A percentile compares a stretch with the other conserved stretches of the same genome.
Conservation (phyloP, 2,113 vertebrate genomes). For the Hystrix cristata region DNA sequence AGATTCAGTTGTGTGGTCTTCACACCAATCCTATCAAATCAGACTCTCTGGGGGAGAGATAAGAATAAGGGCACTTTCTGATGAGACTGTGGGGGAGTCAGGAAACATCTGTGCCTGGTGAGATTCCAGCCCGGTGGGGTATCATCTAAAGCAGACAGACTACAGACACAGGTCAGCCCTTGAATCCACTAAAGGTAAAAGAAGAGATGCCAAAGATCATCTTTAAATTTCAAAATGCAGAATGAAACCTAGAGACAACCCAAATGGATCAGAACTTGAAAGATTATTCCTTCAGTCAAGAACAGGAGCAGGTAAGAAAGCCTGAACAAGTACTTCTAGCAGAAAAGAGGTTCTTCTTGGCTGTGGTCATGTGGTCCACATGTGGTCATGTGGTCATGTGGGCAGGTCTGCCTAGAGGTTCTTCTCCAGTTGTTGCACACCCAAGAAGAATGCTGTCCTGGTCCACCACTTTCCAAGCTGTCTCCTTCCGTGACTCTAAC, state of each 20-base stretch:
- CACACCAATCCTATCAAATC: background rate
- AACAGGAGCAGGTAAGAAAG: background rate
- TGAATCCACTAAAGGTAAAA: background rate
- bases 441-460: background rate
- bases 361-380: accelerated
- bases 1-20: background rate
- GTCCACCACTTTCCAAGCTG: slow-evolving; percentile 6
- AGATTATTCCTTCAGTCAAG: background rate
- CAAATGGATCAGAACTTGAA: background rate
- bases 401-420: background rate
- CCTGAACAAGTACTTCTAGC: background rate
- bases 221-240: slow-evolving; percentile 24
- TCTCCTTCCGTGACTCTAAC: slow-evolving; percentile 58
- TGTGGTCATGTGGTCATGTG: accelerated
- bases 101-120: background rate
- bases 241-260: background rate
- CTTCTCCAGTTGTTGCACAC: background rate
- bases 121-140: background rate
- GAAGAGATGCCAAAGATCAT: background rate
- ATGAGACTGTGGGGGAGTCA: background rate
- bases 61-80: background rate
- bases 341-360: background rate
- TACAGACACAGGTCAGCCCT: background rate
- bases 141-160: slow-evolving; percentile 1
- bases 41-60: background rate